Evolutionary conservation across 2,797 vertebrate species (phyloP), one percentile per base, ranked within the genome.

Genomic region (Denticeps clupeoides): DNA sequence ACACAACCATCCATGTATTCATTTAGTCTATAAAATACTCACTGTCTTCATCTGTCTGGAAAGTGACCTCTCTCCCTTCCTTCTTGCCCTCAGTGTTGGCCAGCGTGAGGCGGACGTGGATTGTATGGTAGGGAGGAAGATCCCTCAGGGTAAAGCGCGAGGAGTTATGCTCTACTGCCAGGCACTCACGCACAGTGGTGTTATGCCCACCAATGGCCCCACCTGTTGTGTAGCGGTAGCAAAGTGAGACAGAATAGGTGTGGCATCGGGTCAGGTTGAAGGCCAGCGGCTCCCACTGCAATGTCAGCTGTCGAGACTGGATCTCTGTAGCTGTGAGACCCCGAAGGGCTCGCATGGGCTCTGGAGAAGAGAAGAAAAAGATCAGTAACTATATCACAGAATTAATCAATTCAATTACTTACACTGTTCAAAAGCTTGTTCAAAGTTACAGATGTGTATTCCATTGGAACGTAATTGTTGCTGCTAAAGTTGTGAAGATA

Each of bases 191-290:
- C 62, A 93, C 70, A 0, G 88, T 92, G 64, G 90, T 87, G 55
- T 93, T 93, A 81, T 87, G 88, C 8, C 78, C 75, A 1, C 51
- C 5, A 3, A 3, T 5, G 4, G 51, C 3, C 56, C 49, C 26
- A 60, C 42, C 42, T 1, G 58, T 57, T 11, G 57, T 54, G 19
- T 66, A 66, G 35, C 55, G 60, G 58, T 63, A 80, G 0, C 77
- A 81, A 23, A 89, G 85, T 12, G 89, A 86, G 73, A 82, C 78
- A 0, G 77, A 81, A 58, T 90, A 92, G 52, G 88, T 91, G 77
- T 97, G 91, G 59, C 94, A 97, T 11, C 92, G 90, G 0, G 91
- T 97, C 61, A 97, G 81, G 46, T 98, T 98, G 81, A 94, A 97
- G 43, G 89, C 94, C 55, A 95, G 71, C 0, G 87, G 83, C 58